phyloP scores from a whole-genome alignment of 1,140 invertebrate genomes.

The Luehdorfia chinensis region DNA sequence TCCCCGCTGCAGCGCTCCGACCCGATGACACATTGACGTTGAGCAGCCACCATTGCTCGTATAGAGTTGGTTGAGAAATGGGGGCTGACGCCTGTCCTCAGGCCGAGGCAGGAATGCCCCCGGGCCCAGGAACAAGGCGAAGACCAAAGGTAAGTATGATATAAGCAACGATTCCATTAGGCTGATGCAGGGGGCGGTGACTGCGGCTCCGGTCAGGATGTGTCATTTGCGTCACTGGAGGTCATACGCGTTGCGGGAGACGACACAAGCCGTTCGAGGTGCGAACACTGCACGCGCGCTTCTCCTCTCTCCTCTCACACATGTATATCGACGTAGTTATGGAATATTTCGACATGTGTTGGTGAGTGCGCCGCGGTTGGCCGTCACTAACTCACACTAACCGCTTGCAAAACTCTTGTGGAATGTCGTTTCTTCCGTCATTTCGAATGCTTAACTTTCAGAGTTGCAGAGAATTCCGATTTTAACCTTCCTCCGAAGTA shows the following conservation, averaged over 20 bases:
- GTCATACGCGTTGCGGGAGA: slow-evolving; percentile 20
- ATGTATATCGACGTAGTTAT: slow-evolving; percentile 45
- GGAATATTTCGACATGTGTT: slow-evolving; percentile 73
- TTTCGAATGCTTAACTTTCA: neutral
- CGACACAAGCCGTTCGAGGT: slow-evolving; percentile 27
- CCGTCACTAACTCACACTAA: slow-evolving; percentile 49
- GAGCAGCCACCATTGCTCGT: slow-evolving; percentile 92
- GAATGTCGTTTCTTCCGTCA: slow-evolving; percentile 31
- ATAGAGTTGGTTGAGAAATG: slow-evolving; percentile 97
- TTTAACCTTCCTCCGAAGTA: slow-evolving; percentile 2
- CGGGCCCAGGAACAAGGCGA: slow-evolving; percentile 83
- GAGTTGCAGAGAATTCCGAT: neutral
- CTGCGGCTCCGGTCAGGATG: slow-evolving; percentile 45
- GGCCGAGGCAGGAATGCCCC: slow-evolving; percentile 94
- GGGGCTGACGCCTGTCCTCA: slow-evolving; percentile 96
- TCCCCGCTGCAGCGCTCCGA: slow-evolving; percentile 51
- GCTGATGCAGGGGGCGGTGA: slow-evolving; percentile 17
- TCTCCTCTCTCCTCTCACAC: slow-evolving; percentile 18
- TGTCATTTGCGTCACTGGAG: slow-evolving; percentile 49
- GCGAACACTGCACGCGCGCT: slow-evolving; percentile 40
- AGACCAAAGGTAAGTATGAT: slow-evolving; percentile 81
- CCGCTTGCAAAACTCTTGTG: slow-evolving; percentile 27
- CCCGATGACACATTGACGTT: slow-evolving; percentile 67
- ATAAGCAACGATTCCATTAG: neutral
- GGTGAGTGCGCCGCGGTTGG: slow-evolving; percentile 54